Base-by-base conservation (phyloP, 2,888 invertebrate genomes). In the Scaptomyza flava region DNA sequence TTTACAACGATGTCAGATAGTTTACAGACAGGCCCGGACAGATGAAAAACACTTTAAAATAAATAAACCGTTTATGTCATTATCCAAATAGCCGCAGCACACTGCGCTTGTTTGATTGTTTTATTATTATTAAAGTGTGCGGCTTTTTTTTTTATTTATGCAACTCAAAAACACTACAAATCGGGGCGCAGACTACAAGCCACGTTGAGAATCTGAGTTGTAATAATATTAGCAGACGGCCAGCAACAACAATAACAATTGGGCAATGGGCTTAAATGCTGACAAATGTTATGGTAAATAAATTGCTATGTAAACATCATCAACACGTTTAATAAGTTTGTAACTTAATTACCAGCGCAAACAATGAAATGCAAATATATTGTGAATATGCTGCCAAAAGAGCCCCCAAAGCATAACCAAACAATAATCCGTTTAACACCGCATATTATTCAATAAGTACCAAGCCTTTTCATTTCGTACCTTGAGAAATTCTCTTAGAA, bases 241-340 rank as follows among this genome's bases (percentile, higher is more conserved):
- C 48, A 62, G 50, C 59, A 48, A 38, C 30, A 52, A 30, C 20
- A 64, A 27, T 14, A 63, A 1, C 34, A 31, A 45, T 30, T 17
- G 17, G n/a, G 20, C 43, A 63, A 46, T 61, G 12, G 64, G 34
- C 63, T 83, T 78, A 72, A 80, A 62, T 53, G 52, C 62, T 66
- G 54, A 71, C 62, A 85, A 85, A 83, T 83, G 83, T 80, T 86
- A 78, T 83, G 70, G 64, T 65, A 83, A 79, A 83, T 72, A 83
- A 77, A 79, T 79, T 70, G 36, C 33, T 45, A 11, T 76, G 65
- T 60, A 54, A 67, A 65, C 79, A 74, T 58, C 69, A 72, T 78
- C 64, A 77, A 71, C 68, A 71, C 77, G 71, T 68, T 80, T 68
- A 72, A 78, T 82, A 61, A 48, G 48, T 62, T 57, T 67, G 54